These are phyloP conservation scores for Sialia sialis DNA, from an alignment of 2,113 vertebrate genomes.

Conservation along the genomic window DNA sequence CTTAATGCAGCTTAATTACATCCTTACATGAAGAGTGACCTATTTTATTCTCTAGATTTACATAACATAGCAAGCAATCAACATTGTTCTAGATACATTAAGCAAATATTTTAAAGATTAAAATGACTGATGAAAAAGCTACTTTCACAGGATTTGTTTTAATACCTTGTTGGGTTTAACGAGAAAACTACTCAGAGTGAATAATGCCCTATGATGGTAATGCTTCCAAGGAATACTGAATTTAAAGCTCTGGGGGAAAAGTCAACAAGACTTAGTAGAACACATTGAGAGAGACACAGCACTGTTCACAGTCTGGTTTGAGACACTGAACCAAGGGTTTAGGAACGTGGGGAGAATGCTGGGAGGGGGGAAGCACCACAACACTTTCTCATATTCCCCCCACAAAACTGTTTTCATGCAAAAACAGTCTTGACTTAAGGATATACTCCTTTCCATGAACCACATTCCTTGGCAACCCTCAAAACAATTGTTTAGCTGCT, in stretches of 20 bases:
- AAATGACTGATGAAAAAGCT: slow-evolving; percentile 44
- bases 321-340: slow-evolving; percentile 12
- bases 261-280: slow-evolving; percentile 2
- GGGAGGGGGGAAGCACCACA: background rate
- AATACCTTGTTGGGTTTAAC: slow-evolving; percentile 11
- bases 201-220: background rate
- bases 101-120: slow-evolving; percentile 47
- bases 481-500: background rate
- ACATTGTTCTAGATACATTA: background rate
- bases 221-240: background rate
- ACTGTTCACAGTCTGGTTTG: background rate
- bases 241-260: background rate
- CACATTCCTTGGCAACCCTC: background rate
- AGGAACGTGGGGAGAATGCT: background rate
- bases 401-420: background rate
- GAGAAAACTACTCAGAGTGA: slow-evolving; percentile 16
- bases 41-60: slow-evolving; percentile 63
- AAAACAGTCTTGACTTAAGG: background rate
- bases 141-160: background rate
- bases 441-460: background rate
- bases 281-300: background rate
- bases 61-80: slow-evolving; percentile 50
- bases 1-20: slow-evolving; percentile 47
- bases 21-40: slow-evolving; percentile 53
- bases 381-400: background rate